A percentile compares a stretch with the other conserved stretches of the same genome.
Conservation (phyloP, 2,797 vertebrate genomes). For the Gymnodraco acuticeps region DNA sequence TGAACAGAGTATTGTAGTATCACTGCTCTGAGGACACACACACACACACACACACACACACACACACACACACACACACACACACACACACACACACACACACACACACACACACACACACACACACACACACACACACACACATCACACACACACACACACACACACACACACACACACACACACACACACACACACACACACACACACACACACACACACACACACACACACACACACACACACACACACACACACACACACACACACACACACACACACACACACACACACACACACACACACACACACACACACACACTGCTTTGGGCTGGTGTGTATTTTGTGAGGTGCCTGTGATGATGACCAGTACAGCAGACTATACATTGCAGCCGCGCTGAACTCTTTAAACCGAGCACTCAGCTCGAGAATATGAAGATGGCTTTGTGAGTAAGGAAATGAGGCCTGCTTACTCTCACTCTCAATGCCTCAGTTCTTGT, state of each 20-base stretch:
- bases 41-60: conserved; percentile 30
- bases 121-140: conserved; percentile 2
- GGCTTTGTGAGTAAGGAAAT: conserved; percentile 36
- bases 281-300: no score
- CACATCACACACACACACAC: no score
- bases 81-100: conserved; percentile 27
- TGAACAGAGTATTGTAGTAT: conserved; percentile 11
- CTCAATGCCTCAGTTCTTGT: conserved; percentile 17
- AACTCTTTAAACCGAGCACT: conserved; percentile 49
- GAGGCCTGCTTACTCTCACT: conserved; percentile 51
- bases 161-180: not conserved
- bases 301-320: no score
- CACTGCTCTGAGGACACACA: conserved; percentile 7
- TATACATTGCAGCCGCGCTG: conserved; percentile 40
- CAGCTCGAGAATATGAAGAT: conserved; percentile 57
- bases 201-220: conserved; percentile 23
- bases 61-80: conserved; percentile 21
- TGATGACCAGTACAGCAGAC: conserved; percentile 74
- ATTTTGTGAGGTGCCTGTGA: conserved; percentile 83
- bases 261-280: conserved; percentile 6
- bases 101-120: conserved; percentile 24
- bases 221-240: conserved; percentile 22
- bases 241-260: conserved; percentile 24
- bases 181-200: conserved; percentile 26
- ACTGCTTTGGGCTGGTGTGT: conserved; percentile 51